Evolutionary conservation across 92 coral and sea anemone genomes (phyloP).

Genomic region (Siderastrea radians): DNA sequence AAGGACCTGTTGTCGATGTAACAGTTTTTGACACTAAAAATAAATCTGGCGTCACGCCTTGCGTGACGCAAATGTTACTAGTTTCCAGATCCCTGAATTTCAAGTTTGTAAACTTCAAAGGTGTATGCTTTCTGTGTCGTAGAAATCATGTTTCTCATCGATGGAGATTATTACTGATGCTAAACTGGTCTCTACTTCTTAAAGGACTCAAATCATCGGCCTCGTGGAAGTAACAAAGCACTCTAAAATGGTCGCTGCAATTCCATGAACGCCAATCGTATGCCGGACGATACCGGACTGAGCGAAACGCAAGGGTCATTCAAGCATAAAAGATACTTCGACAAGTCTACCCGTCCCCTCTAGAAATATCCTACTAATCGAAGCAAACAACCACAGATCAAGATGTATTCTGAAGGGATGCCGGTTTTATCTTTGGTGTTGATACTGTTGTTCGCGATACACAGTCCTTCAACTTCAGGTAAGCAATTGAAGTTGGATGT

Average conservation of each 20-base stretch:
- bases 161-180: too few species aligned
- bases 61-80: neutral
- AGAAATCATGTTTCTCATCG: neutral
- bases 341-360: neutral
- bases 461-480: slow-evolving; percentile 20
- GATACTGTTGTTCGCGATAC: neutral
- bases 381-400: neutral
- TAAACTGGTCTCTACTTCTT: too few species aligned
- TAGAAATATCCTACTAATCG: neutral
- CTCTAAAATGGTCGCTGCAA: too few species aligned
- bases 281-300: too few species aligned
- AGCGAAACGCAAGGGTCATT: too few species aligned
- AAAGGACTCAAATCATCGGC: too few species aligned
- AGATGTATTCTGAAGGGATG: slow-evolving; percentile 14
- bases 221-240: too few species aligned
- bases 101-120: neutral
- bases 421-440: neutral
- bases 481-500: neutral
- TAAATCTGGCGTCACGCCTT: neutral
- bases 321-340: too few species aligned
- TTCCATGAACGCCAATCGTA: too few species aligned
- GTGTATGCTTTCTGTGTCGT: too few species aligned
- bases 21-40: too few species aligned
- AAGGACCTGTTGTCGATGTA: too few species aligned
- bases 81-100: neutral